Percentiles rank a stretch among this genome's conserved stretches.
phyloP scores from a whole-genome alignment of 2,797 vertebrate genomes.

The Cuniculus paca region DNA sequence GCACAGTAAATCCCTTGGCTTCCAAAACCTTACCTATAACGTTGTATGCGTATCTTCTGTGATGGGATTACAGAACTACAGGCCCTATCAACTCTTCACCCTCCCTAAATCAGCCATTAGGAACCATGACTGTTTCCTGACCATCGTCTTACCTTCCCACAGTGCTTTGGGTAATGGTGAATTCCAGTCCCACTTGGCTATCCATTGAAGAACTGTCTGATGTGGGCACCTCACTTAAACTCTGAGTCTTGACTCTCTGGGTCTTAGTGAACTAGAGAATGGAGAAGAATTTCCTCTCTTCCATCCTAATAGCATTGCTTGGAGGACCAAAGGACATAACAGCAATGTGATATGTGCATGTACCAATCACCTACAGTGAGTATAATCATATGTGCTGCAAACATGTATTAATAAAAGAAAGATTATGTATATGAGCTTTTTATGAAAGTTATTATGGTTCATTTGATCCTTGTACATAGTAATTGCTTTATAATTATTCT shows the following conservation, averaged over 20 bases:
- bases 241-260: background rate
- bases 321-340: background rate
- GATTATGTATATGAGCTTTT: background rate
- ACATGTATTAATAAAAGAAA: background rate
- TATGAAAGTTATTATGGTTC: background rate
- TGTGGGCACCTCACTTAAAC: background rate
- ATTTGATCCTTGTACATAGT: background rate
- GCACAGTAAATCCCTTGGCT: background rate
- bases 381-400: background rate
- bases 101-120: background rate
- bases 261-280: background rate
- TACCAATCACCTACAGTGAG: background rate
- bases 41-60: background rate
- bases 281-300: background rate
- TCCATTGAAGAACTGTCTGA: background rate
- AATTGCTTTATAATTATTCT: background rate
- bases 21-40: background rate
- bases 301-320: background rate
- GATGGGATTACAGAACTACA: background rate
- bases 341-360: background rate
- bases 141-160: background rate
- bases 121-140: background rate
- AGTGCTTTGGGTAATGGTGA: background rate
- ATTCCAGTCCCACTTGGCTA: background rate
- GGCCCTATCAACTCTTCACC: background rate